A percentile compares a stretch with the other conserved stretches of the same genome.
Evolutionary conservation across 2,113 vertebrate genomes (phyloP).

Genomic region (Ceyx cyanopectus): DNA sequence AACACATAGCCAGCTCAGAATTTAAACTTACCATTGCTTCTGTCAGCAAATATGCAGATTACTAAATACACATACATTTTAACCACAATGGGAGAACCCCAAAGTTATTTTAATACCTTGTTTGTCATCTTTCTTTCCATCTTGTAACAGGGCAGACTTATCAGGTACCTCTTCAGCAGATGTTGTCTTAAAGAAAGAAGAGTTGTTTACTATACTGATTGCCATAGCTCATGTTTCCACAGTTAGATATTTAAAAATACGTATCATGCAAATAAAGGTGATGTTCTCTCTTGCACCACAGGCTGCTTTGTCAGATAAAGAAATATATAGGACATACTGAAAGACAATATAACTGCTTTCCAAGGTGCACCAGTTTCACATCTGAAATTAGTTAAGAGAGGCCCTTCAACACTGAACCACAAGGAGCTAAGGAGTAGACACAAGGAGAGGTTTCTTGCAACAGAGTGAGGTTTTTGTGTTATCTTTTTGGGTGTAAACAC

Average conservation of each 20-base stretch:
- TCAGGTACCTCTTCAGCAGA: constrained; percentile 74
- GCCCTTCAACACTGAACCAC: not conserved
- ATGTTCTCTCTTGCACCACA: not conserved
- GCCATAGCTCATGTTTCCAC: not conserved
- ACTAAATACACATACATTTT: not conserved
- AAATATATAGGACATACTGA: not conserved
- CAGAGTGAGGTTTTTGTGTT: not conserved
- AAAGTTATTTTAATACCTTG: constrained; percentile 73
- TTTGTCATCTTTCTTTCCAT: constrained; percentile 73
- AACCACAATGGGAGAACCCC: not conserved
- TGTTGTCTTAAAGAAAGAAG: constrained; percentile 70
- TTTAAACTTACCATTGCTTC: not conserved
- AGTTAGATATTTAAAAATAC: not conserved
- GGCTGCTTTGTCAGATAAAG: not conserved
- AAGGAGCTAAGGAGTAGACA: not conserved
- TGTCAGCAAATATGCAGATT: not conserved
- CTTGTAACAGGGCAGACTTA: constrained; percentile 68
- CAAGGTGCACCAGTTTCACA: not conserved
- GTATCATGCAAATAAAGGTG: not conserved
- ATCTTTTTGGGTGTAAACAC: not conserved
- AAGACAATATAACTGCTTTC: not conserved
- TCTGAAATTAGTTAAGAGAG: not conserved
- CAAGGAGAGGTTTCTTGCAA: not conserved
- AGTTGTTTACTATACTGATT: not conserved
- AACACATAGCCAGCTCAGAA: not conserved